Conservation (phyloP, 2,797 vertebrate species). For the Clamator glandarius region DNA sequence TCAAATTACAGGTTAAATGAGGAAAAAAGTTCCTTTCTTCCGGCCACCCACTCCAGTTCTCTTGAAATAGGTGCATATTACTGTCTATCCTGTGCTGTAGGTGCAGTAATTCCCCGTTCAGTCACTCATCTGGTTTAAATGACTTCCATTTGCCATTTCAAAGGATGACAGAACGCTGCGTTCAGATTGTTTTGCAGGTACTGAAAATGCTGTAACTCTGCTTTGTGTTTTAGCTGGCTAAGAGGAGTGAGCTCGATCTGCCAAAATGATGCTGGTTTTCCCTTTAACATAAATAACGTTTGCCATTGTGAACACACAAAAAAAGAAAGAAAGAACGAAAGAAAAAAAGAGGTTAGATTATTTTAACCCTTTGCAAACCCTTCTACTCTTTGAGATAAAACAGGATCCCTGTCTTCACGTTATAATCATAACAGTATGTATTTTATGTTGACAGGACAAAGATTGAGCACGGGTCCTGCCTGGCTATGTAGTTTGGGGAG, state of each 20-base stretch:
- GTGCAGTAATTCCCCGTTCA: conserved; percentile 77
- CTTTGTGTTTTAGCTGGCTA: conserved; percentile 77
- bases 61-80: conserved; percentile 84
- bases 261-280: conserved; percentile 60
- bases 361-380: conserved; percentile 75
- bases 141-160: conserved; percentile 81
- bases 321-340: neutral
- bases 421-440: conserved; percentile 52
- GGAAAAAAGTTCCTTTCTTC: conserved; percentile 80
- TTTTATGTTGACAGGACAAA: conserved; percentile 48
- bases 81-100: conserved; percentile 83
- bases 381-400: conserved; percentile 59
- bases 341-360: conserved; percentile 36
- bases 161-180: conserved; percentile 76
- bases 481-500: neutral
- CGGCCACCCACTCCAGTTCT: conserved; percentile 89
- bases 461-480: conserved; percentile 17
- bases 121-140: conserved; percentile 82
- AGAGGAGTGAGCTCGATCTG: conserved; percentile 63
- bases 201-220: conserved; percentile 64
- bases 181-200: conserved; percentile 78
- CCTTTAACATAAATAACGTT: conserved; percentile 76
- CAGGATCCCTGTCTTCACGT: conserved; percentile 49
- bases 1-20: conserved; percentile 87
- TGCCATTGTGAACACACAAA: conserved; percentile 43